phyloP scores from a whole-genome alignment of 2,113 vertebrate species.

The Laticauda laticaudata region DNA sequence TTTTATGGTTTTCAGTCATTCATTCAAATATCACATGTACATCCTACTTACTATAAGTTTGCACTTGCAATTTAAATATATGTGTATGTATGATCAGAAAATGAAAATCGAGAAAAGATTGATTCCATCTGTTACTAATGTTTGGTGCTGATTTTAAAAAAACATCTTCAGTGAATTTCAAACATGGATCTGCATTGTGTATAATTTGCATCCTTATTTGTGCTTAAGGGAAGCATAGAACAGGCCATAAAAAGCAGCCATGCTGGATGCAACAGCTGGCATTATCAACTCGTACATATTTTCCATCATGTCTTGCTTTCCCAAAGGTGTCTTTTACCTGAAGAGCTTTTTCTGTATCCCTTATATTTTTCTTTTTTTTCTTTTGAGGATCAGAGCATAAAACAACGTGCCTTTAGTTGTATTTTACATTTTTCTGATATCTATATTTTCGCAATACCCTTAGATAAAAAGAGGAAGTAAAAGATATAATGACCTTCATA shows the following conservation, averaged over 20 bases:
- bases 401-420: not conserved
- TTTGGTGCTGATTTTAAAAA: not conserved
- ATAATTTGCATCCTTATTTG: not conserved
- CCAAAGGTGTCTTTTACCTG: slow-evolving; percentile 27
- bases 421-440: not conserved
- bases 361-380: not conserved
- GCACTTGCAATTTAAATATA: not conserved
- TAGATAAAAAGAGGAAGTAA: not conserved
- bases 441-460: not conserved
- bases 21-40: not conserved
- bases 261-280: slow-evolving; percentile 3
- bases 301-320: not conserved
- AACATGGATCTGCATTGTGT: not conserved
- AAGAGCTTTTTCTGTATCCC: not conserved
- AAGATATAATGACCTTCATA: not conserved
- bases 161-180: not conserved
- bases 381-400: not conserved
- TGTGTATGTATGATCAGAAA: not conserved
- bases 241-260: not conserved
- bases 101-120: not conserved
- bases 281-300: not conserved
- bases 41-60: not conserved
- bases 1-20: not conserved
- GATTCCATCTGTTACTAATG: not conserved
- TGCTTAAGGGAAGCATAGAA: not conserved